A percentile compares a stretch with the other conserved stretches of the same genome.
Evolutionary conservation across 2,888 invertebrate species (phyloP).

Genomic region (Tribolium freemani): DNA sequence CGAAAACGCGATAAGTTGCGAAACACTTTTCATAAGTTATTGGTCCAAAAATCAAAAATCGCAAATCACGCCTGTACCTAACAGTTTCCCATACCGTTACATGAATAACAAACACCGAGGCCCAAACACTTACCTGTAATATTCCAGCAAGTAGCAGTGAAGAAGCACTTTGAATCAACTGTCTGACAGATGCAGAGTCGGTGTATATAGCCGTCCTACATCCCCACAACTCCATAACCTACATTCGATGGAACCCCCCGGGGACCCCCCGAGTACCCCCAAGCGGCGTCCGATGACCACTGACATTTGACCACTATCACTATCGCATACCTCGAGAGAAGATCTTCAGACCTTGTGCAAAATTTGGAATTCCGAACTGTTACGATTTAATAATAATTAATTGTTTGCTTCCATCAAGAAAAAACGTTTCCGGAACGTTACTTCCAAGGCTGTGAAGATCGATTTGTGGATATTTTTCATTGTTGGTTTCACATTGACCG

Average conservation of each 20-base stretch:
- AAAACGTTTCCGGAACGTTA: too few species aligned
- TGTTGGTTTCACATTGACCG: conserved; percentile 26
- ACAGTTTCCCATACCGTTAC: conserved; percentile 35
- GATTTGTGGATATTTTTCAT: background rate
- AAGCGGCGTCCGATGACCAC: conserved; percentile 43
- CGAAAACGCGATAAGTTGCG: conserved; percentile 13
- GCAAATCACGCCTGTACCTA: conserved; percentile 18
- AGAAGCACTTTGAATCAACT: conserved; percentile 63
- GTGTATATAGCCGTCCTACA: conserved; percentile 68
- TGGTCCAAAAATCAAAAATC: background rate
- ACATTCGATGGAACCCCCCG: conserved; percentile 57
- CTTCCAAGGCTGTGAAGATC: background rate
- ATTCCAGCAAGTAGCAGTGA: conserved; percentile 55
- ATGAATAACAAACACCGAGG: conserved; percentile 9
- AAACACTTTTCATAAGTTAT: background rate
- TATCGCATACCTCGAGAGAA: conserved; percentile 51
- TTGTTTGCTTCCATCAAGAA: too few species aligned
- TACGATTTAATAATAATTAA: too few species aligned
- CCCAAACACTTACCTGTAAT: conserved; percentile 54
- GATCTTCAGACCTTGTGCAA: conserved; percentile 3
- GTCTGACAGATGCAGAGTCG: conserved; percentile 55
- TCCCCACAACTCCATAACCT: conserved; percentile 67
- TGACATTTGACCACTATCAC: conserved; percentile 60
- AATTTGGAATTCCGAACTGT: background rate
- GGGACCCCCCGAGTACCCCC: conserved; percentile 51